Evolutionary conservation across 2,888 invertebrate genomes (phyloP).

Genomic region (Creontiades dilutus): DNA sequence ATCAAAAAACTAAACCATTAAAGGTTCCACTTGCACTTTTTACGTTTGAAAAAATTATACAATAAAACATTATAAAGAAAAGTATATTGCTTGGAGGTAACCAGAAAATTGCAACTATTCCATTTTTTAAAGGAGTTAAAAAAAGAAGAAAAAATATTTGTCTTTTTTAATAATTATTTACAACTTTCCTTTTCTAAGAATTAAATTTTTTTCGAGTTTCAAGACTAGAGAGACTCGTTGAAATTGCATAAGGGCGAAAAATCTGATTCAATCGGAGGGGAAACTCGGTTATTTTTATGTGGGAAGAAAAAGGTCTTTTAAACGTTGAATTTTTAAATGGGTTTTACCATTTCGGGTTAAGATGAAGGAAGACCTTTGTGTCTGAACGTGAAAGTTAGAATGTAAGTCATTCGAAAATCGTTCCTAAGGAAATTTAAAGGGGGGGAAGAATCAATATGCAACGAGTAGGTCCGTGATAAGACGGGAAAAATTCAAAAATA

Average conservation of each 20-base stretch:
- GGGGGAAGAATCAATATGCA: not conserved
- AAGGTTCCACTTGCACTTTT: constrained; percentile 12
- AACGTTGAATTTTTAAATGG: not conserved
- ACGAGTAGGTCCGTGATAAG: not conserved
- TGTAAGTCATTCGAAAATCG: not conserved
- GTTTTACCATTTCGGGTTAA: not conserved
- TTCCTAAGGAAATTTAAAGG: not conserved
- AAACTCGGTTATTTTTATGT: not conserved
- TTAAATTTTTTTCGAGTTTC: constrained; percentile 16
- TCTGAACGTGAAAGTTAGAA: no score
- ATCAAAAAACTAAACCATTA: not conserved
- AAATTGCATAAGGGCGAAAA: not conserved
- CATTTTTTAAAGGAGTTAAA: constrained; percentile 38
- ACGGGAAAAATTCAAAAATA: not conserved
- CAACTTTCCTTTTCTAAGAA: constrained; percentile 6
- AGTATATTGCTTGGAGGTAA: constrained; percentile 53
- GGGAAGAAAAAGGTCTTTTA: no score
- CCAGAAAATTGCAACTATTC: constrained; percentile 50
- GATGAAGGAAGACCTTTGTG: no score
- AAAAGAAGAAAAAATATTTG: not conserved
- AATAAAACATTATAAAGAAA: constrained; percentile 43
- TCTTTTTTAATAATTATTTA: constrained; percentile 33
- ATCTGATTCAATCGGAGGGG: no score
- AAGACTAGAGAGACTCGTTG: constrained; percentile 53
- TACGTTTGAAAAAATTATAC: not conserved